Evolutionary conservation across 2,888 invertebrate genomes (phyloP), one percentile per base, ranked within the genome.

Genomic region (Callyntrura sp.): DNA sequence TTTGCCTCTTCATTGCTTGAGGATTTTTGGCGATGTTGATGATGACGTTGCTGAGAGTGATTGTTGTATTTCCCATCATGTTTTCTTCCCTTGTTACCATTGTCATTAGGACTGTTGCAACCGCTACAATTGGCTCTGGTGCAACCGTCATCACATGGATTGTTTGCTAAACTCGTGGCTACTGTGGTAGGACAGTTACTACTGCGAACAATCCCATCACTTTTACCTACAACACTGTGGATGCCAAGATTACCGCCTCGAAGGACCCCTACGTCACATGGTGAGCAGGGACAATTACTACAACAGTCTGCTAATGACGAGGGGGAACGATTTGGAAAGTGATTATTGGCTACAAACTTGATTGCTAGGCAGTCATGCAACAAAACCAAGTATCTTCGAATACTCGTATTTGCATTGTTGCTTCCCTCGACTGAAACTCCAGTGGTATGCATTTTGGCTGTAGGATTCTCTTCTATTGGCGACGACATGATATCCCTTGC

Each of bases 301-400:
- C 65, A 35, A 35, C 35, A 88, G 17, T 45, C 70, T 73, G 35
- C 57, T 62, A 81, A 25, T 83, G 83, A 28, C 20, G 28, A 60
- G 23, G 60, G 23, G 28, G 76, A 79, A 25, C 62, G 68, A 65
- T 57, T 83, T 48, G 76, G 88, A 88, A 88, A 88, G 83, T 65
- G 65, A 70, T 51, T 81, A 5, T 82, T 81, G 60, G 57, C 48
- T 48, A 91, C 90, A 79, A 92, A 92, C 65, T 92, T 92, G 62
- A 92, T 91, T 23, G 91, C 91, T 20, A 92, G 14, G 65, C 90
- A 92, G 79, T 92, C 92, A n/a, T 91, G 91, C 12, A 92, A 87
- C 0, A 92, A 88, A 28, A 92, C 92, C 51, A 92, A 62, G 48
- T 92, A 91, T 73, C 81, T 90, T 0, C 92, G 90, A 57, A 92